These are phyloP conservation scores for Aricia artaxerxes DNA, from an alignment of 2,888 invertebrate species.

Conservation along the genomic window DNA sequence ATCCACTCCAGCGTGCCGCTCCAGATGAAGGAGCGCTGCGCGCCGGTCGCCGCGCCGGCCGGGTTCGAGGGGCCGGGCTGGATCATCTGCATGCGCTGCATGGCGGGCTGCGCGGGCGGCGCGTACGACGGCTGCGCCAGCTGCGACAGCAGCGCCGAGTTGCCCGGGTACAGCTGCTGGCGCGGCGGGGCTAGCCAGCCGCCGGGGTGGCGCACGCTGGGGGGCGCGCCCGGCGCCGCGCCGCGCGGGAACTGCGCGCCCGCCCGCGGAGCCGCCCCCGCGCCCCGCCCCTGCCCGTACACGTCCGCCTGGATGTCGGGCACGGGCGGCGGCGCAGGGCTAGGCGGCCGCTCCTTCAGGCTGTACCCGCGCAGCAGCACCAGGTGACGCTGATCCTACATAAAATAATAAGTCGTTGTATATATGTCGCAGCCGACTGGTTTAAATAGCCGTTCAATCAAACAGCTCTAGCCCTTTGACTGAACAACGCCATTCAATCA, in stretches of 20 bases:
- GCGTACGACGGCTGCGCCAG: slow-evolving; percentile 82
- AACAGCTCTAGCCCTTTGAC: too few relatives aligned
- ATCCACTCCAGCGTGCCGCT: slow-evolving; percentile 95
- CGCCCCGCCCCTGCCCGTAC: slow-evolving; percentile 61
- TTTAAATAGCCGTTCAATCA: too few relatives aligned
- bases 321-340: slow-evolving; percentile 81
- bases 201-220: slow-evolving; percentile 36
- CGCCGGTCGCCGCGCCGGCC: slow-evolving; percentile 35
- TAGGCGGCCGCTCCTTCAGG: slow-evolving; percentile 83
- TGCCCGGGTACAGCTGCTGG: slow-evolving; percentile 65
- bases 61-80: slow-evolving; percentile 50
- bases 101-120: slow-evolving; percentile 77
- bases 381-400: slow-evolving; percentile 87
- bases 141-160: slow-evolving; percentile 82
- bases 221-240: slow-evolving; percentile 45
- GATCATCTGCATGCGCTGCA: slow-evolving; percentile 62
- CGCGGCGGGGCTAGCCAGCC: slow-evolving; percentile 55
- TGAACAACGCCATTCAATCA: too few relatives aligned
- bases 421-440: not conserved
- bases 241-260: slow-evolving; percentile 43
- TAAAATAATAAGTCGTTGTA: not conserved
- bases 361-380: slow-evolving; percentile 89
- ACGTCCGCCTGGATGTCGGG: slow-evolving; percentile 68
- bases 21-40: slow-evolving; percentile 82
- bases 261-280: slow-evolving; percentile 40